These are phyloP conservation scores for Drosophila virilis DNA, from an alignment of 1,140 invertebrate genomes.

Conservation along the genomic window DNA sequence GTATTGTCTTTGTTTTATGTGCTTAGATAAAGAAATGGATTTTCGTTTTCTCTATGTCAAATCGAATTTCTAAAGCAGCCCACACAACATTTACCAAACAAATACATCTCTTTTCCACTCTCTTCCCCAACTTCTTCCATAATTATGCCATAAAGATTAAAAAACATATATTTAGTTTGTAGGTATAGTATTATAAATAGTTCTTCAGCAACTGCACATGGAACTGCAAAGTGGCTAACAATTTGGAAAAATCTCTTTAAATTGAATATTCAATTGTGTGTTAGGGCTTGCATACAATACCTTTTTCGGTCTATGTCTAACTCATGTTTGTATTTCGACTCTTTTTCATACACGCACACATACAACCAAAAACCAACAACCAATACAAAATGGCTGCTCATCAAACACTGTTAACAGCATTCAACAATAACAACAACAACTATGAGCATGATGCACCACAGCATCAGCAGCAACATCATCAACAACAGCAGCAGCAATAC, in stretches of 20 bases:
- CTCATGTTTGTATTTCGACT: conserved; percentile 71
- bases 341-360: conserved; percentile 52
- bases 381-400: conserved; percentile 57
- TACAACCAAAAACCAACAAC: conserved; percentile 30
- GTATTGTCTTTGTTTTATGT: conserved; percentile 37
- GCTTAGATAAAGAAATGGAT: conserved; percentile 69
- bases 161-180: not conserved
- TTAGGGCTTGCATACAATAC: conserved; percentile 5
- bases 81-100: conserved; percentile 32
- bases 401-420: conserved; percentile 58
- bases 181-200: not conserved
- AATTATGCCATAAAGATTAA: not conserved
- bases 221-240: too few species aligned
- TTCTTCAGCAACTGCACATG: too few species aligned
- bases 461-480: conserved; percentile 69
- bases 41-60: conserved; percentile 77
- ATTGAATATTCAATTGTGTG: conserved; percentile 7
- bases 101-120: conserved; percentile 4
- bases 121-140: conserved; percentile 3
- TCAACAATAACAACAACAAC: conserved; percentile 44
- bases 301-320: conserved; percentile 55
- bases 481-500: conserved; percentile 51
- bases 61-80: conserved; percentile 61
- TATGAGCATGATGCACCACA: conserved; percentile 72
- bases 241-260: too few species aligned